Conservation (phyloP, 1,140 invertebrate genomes). For the Ceratina japonica region DNA sequence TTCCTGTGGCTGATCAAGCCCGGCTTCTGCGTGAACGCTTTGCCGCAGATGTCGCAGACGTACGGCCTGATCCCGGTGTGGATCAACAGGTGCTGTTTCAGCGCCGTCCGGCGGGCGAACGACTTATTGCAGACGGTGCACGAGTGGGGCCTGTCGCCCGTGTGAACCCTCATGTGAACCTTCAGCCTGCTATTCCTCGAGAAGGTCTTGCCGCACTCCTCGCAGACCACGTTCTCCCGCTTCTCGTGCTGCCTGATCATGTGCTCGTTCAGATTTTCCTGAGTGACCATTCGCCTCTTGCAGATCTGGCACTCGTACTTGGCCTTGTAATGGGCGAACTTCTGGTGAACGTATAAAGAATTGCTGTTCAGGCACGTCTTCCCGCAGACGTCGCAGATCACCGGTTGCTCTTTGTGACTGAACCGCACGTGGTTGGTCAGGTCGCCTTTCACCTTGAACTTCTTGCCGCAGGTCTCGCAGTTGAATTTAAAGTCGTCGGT, state of each 20-base stretch:
- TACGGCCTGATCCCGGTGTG: constrained; percentile 92
- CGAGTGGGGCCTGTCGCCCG: constrained; percentile 81
- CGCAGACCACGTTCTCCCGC: constrained; percentile 78
- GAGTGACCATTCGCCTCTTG: constrained; percentile 76
- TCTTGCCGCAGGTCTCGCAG: constrained; percentile 81
- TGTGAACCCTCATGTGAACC: constrained; percentile 83
- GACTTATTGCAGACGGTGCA: constrained; percentile 83
- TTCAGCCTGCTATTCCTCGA: constrained; percentile 81
- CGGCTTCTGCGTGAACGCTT: constrained; percentile 85
- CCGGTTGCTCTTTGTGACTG: constrained; percentile 83
- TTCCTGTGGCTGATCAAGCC: constrained; percentile 84
- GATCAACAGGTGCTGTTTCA: constrained; percentile 85
- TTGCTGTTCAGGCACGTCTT: constrained; percentile 80
- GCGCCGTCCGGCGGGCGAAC: constrained; percentile 75
- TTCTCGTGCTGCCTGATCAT: constrained; percentile 78
- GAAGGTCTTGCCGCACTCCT: constrained; percentile 81
- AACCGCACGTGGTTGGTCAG: constrained; percentile 84
- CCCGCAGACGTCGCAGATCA: constrained; percentile 84
- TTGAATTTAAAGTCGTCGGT: constrained; percentile 76
- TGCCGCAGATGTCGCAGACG: constrained; percentile 90
- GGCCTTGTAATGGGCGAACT: constrained; percentile 77
- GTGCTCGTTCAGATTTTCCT: constrained; percentile 78
- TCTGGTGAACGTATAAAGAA: constrained; percentile 77
- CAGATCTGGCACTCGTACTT: constrained; percentile 76
- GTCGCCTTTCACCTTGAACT: constrained; percentile 80